Base-by-base conservation (phyloP, 2,888 invertebrate species). In the Nemurella pictetii region DNA sequence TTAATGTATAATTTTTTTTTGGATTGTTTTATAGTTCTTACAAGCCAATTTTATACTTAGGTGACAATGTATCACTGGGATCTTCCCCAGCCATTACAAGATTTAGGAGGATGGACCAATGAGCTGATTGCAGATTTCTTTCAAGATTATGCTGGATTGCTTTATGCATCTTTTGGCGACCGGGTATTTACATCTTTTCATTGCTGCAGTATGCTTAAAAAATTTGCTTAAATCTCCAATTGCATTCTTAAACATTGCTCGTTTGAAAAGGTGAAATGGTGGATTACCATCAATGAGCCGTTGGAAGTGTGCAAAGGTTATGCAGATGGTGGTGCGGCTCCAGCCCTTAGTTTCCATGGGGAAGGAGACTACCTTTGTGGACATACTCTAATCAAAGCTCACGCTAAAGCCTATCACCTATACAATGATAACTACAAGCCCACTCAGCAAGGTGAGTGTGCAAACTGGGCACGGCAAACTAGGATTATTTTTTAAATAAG, bases 231-330 rank as follows among this genome's bases (percentile, higher is more conserved):
- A 15, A 26, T 9, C 27, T 25, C 78, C n/a, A n/a, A n/a, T n/a
- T n/a, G n/a, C n/a, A 55, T 55, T 55, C 20, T 55, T n/a, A n/a
- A n/a, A n/a, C n/a, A n/a, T 20, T 55, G 20, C 9, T 32, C 5
- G 20, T 30, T 78, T 28, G 28, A 28, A 12, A 81, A 89, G 88
- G 91, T 94, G 82, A 93, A 94, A 88, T 91, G 91, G 72, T 96
- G 96, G 96, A 93, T 95, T 15, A 96, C 96, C 0, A 93, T 96
- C 87, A 96, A 96, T 89, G 96, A 96, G 88, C 95, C 96, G 0
- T 85, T 90, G 90, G 87, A 92, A 92, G 0, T 94, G 93, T 87
- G 92, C 92, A 0, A 91, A 91, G 86, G 90, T 89, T 74, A 78
- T 20, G 75, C 85, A 15, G 27, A 74, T 0, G 80, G 85, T 9